Base-by-base conservation (phyloP, 2,888 invertebrate genomes). In the Brachynemurus nebulosus region DNA sequence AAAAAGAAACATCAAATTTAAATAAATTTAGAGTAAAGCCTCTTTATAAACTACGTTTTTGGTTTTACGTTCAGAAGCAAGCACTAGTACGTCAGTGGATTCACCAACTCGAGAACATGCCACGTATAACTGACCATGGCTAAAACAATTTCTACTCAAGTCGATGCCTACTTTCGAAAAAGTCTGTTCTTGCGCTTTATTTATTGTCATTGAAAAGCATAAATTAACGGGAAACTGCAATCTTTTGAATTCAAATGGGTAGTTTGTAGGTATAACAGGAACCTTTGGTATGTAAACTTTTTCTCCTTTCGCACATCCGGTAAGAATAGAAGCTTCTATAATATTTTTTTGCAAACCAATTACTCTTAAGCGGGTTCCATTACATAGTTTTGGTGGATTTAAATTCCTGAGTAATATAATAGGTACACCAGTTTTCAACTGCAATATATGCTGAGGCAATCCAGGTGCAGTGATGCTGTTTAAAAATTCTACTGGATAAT, bases 401-500 rank as follows among this genome's bases (percentile, higher is more conserved):
- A 54, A 35, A 35, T 47, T 47, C 43, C 42, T 42, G 27, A 47
- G 38, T 46, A 45, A 47, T 42, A 45, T 47, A 47, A 42, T 37
- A 42, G 40, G 47, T 38, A 38, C 39, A 38, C 51, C 51, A 21
- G 52, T 40, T 45, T 47, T 48, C 40, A 48, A 43, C 40, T 40
- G 27, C 37, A 52, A 45, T 42, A 34, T 38, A 36, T 52, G 49
- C 16, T 47, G 44, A 30, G 50, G 52, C 17, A 45, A 27, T 45
- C 45, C 47, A 40, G 47, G 37, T 18, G 47, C 44, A 12, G 42
- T 44, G 42, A 52, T 45, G 30, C 42, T 35, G 35, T 51, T 51
- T 39, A 51, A 33, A 45, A 52, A 52, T 46, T 52, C 46, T 27
- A 42, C 43, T 21, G 48, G 52, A 48, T 41, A 48, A 48, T 50